Base-by-base conservation (phyloP, 2,888 invertebrate species). In the Pyrocoelia pectoralis region DNA sequence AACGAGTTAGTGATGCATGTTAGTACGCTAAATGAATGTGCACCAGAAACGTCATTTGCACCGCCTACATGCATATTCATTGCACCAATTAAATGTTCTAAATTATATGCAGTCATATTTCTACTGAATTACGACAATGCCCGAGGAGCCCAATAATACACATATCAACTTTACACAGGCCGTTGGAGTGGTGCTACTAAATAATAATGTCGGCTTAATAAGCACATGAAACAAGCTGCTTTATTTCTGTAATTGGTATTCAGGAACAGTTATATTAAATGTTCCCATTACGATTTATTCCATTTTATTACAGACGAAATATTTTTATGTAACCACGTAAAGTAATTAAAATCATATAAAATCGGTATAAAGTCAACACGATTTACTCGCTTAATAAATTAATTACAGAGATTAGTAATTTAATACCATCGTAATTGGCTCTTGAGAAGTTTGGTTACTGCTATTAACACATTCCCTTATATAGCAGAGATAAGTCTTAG, bases 81-180 rank as follows among this genome's bases (percentile, higher is more conserved):
- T 73, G 73, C 74, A 72, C 77, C 77, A 77, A 77, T 77, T 77
- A 77, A 77, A 75, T 71, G 72, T 72, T 68, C 70, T 73, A 73
- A 71, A 75, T 76, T 76, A 75, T 76, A 75, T 76, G 76, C 73
- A 77, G 75, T 76, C 75, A 74, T 76, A 76, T 77, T 77, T 76
- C 76, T 71, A 74, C 76, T 77, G 76, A 77, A 74, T 77, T 77
- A 77, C 76, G 76, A 76, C 67, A 69, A 68, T 69, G 73, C 75
- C 75, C 63, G 46, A 60, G 74, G 73, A 68, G 67, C 65, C 59
- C 73, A 68, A 70, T 73, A 73, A 73, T 73, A 74, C 74, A 74
- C 74, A 70, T 73, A 74, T 74, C 75, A 70, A 69, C 65, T 60
- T 68, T 68, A 68, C 69, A 66, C 61, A 68, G 65, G 67, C 68